Evolutionary conservation across 2,797 vertebrate species (phyloP).

Genomic region (Novumbra hubbsi): DNA sequence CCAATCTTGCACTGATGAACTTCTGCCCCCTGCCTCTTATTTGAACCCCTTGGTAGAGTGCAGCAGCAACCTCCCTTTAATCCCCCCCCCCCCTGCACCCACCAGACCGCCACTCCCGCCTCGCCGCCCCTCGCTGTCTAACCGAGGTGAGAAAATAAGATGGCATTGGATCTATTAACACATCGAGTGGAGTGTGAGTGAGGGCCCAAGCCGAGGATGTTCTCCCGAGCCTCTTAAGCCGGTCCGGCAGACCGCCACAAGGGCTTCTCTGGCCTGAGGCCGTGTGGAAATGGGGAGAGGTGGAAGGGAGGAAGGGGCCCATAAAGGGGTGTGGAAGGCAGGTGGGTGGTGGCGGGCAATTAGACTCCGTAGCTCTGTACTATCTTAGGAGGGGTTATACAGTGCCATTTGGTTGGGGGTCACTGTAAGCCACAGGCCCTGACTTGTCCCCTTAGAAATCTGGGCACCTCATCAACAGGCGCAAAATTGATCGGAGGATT

Average conservation of each 20-base stretch:
- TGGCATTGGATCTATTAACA: constrained; percentile 90
- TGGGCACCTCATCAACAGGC: constrained; percentile 6
- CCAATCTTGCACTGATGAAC: constrained; percentile 69
- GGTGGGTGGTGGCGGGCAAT: constrained; percentile 54
- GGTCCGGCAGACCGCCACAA: constrained; percentile 42
- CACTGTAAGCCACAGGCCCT: constrained; percentile 37
- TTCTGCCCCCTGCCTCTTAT: constrained; percentile 82
- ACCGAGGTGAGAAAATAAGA: constrained; percentile 89
- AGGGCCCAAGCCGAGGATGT: constrained; percentile 69
- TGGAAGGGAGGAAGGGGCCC: neutral
- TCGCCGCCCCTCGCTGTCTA: constrained; percentile 78
- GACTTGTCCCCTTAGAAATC: constrained; percentile 2
- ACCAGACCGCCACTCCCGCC: constrained; percentile 74
- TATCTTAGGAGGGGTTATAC: constrained; percentile 18
- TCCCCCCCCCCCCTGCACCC: constrained; percentile 53
- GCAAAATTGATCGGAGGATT: constrained; percentile 30
- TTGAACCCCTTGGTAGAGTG: constrained; percentile 73
- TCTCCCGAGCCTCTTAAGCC: constrained; percentile 61
- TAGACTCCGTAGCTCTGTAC: constrained; percentile 55
- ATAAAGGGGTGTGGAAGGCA: neutral
- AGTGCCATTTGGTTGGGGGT: constrained; percentile 1
- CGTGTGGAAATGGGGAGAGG: constrained; percentile 38
- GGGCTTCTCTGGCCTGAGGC: constrained; percentile 58
- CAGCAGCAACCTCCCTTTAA: constrained; percentile 61
- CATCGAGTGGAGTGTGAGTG: constrained; percentile 79